Percentiles rank a stretch among this genome's conserved stretches.
These are phyloP conservation scores for Bemisia tabaci DNA, from an alignment of 1,140 invertebrate species.

Conservation along the genomic window DNA sequence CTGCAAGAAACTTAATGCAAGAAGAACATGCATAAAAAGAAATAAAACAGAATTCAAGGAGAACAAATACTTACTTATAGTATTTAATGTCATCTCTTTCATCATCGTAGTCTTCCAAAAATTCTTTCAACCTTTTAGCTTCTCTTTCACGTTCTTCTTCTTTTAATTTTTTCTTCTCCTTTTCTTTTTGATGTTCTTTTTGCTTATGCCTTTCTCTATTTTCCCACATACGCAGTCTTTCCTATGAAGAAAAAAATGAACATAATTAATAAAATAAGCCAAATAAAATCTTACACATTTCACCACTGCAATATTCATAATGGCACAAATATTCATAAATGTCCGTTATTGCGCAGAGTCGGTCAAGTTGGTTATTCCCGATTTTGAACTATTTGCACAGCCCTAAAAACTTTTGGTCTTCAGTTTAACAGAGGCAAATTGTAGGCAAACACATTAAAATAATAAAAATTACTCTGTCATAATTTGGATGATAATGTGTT, in stretches of 20 bases:
- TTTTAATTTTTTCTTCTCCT: conserved; percentile 65
- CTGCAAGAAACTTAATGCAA: too few species aligned
- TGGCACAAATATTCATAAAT: neutral
- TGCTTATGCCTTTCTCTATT: conserved; percentile 78
- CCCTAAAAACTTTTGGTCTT: too few species aligned
- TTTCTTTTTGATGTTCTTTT: conserved; percentile 85
- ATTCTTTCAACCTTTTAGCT: conserved; percentile 88
- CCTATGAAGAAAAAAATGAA: conserved; percentile 23
- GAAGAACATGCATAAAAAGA: too few species aligned
- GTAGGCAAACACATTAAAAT: too few species aligned
- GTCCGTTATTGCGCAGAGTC: too few species aligned
- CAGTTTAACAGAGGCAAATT: too few species aligned
- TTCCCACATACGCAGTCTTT: conserved; percentile 76
- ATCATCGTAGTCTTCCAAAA: conserved; percentile 97
- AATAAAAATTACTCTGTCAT: too few species aligned
- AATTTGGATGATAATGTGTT: too few species aligned
- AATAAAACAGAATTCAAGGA: neutral
- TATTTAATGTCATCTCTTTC: conserved; percentile 93
- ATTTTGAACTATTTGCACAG: too few species aligned
- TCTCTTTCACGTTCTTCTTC: conserved; percentile 76
- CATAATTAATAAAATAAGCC: conserved; percentile 3
- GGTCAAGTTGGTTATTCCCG: too few species aligned
- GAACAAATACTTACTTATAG: conserved; percentile 80
- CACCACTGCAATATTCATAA: neutral
- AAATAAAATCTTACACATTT: conserved; percentile 3